Base-by-base conservation (phyloP, 2,113 vertebrate genomes). In the Campylomormyrus numenius region DNA sequence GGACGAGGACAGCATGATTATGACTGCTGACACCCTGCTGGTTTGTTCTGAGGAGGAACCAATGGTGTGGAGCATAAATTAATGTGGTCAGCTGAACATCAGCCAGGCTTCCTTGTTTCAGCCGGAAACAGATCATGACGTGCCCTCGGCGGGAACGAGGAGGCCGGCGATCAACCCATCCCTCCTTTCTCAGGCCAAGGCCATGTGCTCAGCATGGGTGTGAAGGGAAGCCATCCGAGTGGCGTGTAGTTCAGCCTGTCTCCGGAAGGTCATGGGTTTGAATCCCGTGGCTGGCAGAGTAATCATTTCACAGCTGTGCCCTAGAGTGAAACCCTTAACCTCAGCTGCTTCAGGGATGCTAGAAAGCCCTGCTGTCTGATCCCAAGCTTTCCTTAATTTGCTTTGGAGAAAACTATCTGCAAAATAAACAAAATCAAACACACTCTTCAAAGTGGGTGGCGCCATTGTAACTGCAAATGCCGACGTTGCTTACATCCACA, bases 51-150 rank as follows among this genome's bases (percentile, higher is more conserved):
- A 83, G 62, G 62, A 66, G 62, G 62, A 70, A 70, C 27, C 10
- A 70, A 13, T 70, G 10, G n/a, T 70, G 62, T 70, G 62, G 62
- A 70, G n/a, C 27, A 31, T 70, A 70, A 70, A 70, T 70, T 21
- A 83, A 39, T 83, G 77, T 83, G 77, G 31, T 83, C 15, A 83
- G 77, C 77, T 83, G 77, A 83, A 83, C 42, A 83, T 83, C 35
- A 83, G 77, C 31, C 77, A 39, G 77, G 39, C 15, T 45, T 45
- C 77, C n/a, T 66, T 31, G 62, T n/a, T 85, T 48, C 83, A n/a
- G 45, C 46, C 35, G 4, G 35, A 80, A 42, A 35, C 31, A 39
- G 35, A 80, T 17, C 74, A 42, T 17, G n/a, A 80, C 15, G 74
- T 17, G 31, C 74, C 74, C 74, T 39, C 74, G 74, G 74, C 2